Evolutionary conservation across 2,113 vertebrate genomes (phyloP).

Genomic region (Dasyornis broadbenti): DNA sequence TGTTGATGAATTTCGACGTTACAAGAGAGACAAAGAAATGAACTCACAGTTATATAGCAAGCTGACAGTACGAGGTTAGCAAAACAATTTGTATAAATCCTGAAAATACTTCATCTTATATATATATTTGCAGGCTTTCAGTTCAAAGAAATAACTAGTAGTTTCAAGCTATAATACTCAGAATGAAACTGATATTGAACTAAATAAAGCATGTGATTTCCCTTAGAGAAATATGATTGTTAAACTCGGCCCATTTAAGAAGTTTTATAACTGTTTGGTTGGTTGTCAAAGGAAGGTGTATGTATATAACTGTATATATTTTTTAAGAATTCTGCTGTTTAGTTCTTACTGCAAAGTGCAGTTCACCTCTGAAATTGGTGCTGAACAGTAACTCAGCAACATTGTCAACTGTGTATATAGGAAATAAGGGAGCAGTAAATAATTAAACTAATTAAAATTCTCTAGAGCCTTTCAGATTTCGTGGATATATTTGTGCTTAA

Average conservation of each 20-base stretch:
- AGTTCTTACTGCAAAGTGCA: background rate
- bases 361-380: conserved; percentile 14
- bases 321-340: background rate
- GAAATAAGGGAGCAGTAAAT: background rate
- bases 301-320: background rate
- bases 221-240: background rate
- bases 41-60: conserved; percentile 97
- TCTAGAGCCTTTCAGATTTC: background rate
- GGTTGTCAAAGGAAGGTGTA: background rate
- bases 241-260: background rate
- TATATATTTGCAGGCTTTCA: background rate
- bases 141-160: background rate
- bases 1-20: conserved; percentile 90
- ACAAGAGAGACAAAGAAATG: conserved; percentile 94
- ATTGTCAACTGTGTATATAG: background rate
- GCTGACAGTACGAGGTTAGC: conserved; percentile 91
- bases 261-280: background rate
- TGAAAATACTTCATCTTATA: background rate
- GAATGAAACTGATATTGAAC: background rate
- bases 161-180: background rate
- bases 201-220: background rate
- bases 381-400: background rate
- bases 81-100: background rate
- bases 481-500: background rate
- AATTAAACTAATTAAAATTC: background rate